Evolutionary conservation across 2,113 vertebrate species (phyloP).

Genomic region (Sinosuthora webbiana): DNA sequence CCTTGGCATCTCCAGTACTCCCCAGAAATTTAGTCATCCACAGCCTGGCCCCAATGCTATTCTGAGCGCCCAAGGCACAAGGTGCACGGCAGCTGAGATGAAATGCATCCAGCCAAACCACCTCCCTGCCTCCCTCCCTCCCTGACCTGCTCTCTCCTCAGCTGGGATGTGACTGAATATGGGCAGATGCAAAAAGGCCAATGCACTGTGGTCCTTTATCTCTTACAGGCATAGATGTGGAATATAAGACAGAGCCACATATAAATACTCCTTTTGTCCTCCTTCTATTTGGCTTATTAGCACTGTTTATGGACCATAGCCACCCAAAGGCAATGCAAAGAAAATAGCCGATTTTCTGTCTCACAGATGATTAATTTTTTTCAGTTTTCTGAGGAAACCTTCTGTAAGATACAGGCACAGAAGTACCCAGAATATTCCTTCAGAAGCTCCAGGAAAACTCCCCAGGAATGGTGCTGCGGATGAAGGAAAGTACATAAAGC

Average conservation of each 20-base stretch:
- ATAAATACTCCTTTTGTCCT: background rate
- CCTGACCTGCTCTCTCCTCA: background rate
- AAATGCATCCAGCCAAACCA: background rate
- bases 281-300: background rate
- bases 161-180: background rate
- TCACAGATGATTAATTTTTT: background rate
- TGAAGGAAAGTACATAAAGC: background rate
- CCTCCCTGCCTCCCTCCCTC: background rate
- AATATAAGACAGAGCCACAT: background rate
- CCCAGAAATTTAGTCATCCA: background rate
- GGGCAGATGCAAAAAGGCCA: background rate
- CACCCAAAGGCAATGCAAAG: background rate
- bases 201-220: fast-evolving
- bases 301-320: fast-evolving
- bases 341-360: background rate
- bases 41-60: background rate
- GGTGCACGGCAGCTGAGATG: background rate
- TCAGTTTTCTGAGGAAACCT: background rate
- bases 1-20: background rate
- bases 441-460: background rate
- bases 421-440: background rate
- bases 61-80: background rate
- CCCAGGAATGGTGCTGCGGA: background rate
- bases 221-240: fast-evolving
- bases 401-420: fast-evolving